Conservation (phyloP, 1,140 invertebrate species). For the Drosophila hydei region DNA sequence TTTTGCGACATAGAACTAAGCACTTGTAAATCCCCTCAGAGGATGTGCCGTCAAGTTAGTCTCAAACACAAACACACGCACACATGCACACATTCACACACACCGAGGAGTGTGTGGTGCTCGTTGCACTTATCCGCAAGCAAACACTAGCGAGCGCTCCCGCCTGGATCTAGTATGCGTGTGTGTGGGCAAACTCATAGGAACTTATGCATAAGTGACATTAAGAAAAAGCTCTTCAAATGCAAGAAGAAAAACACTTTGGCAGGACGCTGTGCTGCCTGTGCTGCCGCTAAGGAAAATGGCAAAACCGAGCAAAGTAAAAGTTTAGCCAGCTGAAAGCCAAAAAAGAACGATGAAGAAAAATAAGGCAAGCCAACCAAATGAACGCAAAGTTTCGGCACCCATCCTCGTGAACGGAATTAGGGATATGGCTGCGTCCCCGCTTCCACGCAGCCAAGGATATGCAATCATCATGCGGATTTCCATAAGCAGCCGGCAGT, state of each 20-base stretch:
- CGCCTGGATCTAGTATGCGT: constrained; percentile 39
- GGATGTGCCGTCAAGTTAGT: constrained; percentile 82
- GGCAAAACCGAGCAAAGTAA: constrained; percentile 62
- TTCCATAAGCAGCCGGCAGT: constrained; percentile 73
- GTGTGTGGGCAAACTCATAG: constrained; percentile 71
- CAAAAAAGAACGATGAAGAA: constrained; percentile 36
- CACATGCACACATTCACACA: constrained; percentile 11
- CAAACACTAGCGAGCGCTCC: constrained; percentile 62
- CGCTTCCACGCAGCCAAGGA: constrained; percentile 68
- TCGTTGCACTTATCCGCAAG: constrained; percentile 71
- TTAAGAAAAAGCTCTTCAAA: constrained; percentile 83
- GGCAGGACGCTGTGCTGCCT: constrained; percentile 56
- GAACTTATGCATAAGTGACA: constrained; percentile 83
- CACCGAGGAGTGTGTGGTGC: constrained; percentile 51
- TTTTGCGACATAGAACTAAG: constrained; percentile 82
- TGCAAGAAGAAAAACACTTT: constrained; percentile 82
- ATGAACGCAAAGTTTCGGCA: constrained; percentile 79
- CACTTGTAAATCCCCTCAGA: constrained; percentile 83
- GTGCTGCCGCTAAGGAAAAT: constrained; percentile 62
- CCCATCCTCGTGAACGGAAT: constrained; percentile 47
- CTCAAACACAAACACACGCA: constrained; percentile 74
- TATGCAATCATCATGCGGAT: constrained; percentile 83
- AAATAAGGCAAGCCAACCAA: constrained; percentile 60
- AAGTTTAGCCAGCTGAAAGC: constrained; percentile 76
- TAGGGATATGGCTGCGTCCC: constrained; percentile 74